Evolutionary conservation across 2,888 invertebrate genomes (phyloP).

Genomic region (Drosophila leonis): DNA sequence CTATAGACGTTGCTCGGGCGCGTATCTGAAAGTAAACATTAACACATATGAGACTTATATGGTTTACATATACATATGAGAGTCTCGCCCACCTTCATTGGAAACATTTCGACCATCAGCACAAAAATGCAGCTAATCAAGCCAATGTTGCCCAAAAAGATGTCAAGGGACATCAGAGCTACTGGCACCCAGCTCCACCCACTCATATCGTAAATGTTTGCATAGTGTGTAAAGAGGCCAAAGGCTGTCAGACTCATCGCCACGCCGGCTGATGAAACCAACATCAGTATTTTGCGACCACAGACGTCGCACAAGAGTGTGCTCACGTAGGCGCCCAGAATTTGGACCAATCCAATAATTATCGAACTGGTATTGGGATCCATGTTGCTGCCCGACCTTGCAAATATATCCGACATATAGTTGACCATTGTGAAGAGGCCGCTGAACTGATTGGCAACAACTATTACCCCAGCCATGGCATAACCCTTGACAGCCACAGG

Average conservation of each 20-base stretch:
- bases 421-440: slow-evolving; percentile 81
- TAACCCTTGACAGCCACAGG: slow-evolving; percentile 70
- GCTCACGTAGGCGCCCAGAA: slow-evolving; percentile 77
- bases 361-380: slow-evolving; percentile 82
- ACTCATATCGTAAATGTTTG: slow-evolving; percentile 49
- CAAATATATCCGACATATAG: slow-evolving; percentile 83
- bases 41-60: neutral
- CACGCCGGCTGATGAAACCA: slow-evolving; percentile 77
- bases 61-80: neutral
- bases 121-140: slow-evolving; percentile 81
- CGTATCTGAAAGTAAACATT: slow-evolving; percentile 71
- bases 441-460: slow-evolving; percentile 79
- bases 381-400: slow-evolving; percentile 71
- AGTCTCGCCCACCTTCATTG: slow-evolving; percentile 72
- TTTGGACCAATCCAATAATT: slow-evolving; percentile 81
- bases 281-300: slow-evolving; percentile 80
- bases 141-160: slow-evolving; percentile 82
- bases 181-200: slow-evolving; percentile 80
- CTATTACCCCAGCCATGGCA: slow-evolving; percentile 64
- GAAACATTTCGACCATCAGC: slow-evolving; percentile 82
- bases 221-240: slow-evolving; percentile 73
- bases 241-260: slow-evolving; percentile 72
- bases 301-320: slow-evolving; percentile 79
- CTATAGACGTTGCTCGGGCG: slow-evolving; percentile 69
- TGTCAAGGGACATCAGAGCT: slow-evolving; percentile 75